Evolutionary conservation across 2,113 vertebrate species (phyloP).

Genomic region (Centropus unirufus): DNA sequence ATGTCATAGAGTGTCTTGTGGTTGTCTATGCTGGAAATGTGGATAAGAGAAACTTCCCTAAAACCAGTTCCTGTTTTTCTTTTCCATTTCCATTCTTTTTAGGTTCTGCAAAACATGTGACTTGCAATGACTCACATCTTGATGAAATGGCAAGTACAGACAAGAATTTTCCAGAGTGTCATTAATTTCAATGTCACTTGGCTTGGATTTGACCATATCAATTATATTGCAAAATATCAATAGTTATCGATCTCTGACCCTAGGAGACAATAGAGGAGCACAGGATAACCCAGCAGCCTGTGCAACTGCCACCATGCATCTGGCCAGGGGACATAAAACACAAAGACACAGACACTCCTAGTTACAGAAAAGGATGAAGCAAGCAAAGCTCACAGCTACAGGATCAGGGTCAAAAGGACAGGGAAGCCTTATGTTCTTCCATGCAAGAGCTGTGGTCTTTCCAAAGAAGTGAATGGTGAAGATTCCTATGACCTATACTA

Average conservation of each 20-base stretch:
- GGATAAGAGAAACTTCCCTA: slow-evolving; percentile 30
- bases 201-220: neutral
- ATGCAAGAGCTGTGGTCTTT: neutral
- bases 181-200: neutral
- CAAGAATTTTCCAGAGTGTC: neutral
- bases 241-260: neutral
- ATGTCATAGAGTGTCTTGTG: slow-evolving; percentile 41
- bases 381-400: neutral
- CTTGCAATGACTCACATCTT: slow-evolving; percentile 13
- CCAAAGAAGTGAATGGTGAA: neutral
- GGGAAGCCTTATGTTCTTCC: neutral
- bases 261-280: neutral
- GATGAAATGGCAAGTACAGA: neutral
- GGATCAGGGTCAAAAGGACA: slow-evolving; percentile 13
- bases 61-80: slow-evolving; percentile 56
- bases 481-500: neutral
- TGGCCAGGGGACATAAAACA: neutral
- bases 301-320: neutral
- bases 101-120: neutral
- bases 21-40: slow-evolving; percentile 45
- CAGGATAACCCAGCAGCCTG: neutral
- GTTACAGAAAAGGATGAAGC: neutral
- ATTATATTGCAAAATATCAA: neutral
- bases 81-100: slow-evolving; percentile 17
- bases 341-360: neutral